Percentiles rank a stretch among this genome's conserved stretches.
These are phyloP conservation scores for Enteromius trimaculatus DNA, from an alignment of 2,797 vertebrate species.

Conservation along the genomic window DNA sequence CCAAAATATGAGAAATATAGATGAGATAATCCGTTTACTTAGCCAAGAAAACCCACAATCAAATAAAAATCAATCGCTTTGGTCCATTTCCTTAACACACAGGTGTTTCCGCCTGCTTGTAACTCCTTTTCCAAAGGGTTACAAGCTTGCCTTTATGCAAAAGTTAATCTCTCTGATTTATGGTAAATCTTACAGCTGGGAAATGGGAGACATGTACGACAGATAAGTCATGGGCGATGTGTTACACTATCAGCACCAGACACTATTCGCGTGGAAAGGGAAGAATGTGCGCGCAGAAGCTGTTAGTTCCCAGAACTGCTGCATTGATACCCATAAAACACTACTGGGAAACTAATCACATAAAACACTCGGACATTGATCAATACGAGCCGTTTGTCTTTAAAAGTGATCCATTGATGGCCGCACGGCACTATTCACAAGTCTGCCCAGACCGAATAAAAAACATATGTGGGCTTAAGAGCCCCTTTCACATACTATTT, in stretches of 20 bases:
- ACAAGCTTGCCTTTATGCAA: slow-evolving; percentile 26
- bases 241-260: slow-evolving; percentile 37
- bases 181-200: slow-evolving; percentile 36
- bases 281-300: slow-evolving; percentile 1
- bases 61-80: slow-evolving; percentile 11
- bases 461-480: slow-evolving; percentile 59
- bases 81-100: slow-evolving; percentile 2
- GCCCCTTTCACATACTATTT: slow-evolving; percentile 33
- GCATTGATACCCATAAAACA: slow-evolving; percentile 32
- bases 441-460: slow-evolving; percentile 47
- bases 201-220: slow-evolving; percentile 28
- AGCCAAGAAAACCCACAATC: slow-evolving; percentile 2
- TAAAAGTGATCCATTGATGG: slow-evolving; percentile 40
- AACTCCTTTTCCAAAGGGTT: slow-evolving; percentile 10
- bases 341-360: slow-evolving; percentile 48
- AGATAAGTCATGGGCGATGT: slow-evolving; percentile 26
- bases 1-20: neutral
- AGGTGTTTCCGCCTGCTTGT: slow-evolving; percentile 28
- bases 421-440: slow-evolving; percentile 30
- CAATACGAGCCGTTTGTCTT: slow-evolving; percentile 47
- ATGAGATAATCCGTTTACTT: slow-evolving; percentile 12
- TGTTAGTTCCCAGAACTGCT: slow-evolving; percentile 20
- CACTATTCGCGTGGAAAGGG: slow-evolving; percentile 14
- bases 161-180: slow-evolving; percentile 34
- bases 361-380: slow-evolving; percentile 43